Conservation (phyloP, 2,888 invertebrate genomes). For the Cynaeus angustus region DNA sequence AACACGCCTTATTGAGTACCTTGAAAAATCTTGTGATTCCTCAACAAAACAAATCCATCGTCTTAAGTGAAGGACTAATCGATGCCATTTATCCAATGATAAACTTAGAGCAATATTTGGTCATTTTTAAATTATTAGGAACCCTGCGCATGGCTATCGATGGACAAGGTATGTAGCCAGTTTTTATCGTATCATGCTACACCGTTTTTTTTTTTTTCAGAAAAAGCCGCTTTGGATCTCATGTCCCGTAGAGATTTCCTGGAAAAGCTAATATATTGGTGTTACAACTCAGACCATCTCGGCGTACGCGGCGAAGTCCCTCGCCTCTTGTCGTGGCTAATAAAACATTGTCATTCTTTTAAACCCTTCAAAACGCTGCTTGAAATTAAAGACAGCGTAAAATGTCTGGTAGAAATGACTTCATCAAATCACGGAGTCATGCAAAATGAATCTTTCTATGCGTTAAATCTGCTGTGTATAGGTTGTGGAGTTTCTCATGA, state of each 20-base stretch:
- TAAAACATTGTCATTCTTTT: constrained; percentile 78
- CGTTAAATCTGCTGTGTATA: constrained; percentile 78
- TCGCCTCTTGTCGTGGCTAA: constrained; percentile 85
- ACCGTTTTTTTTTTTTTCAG: constrained; percentile 69
- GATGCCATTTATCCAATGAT: constrained; percentile 83
- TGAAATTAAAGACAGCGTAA: constrained; percentile 80
- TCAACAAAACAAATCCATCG: constrained; percentile 81
- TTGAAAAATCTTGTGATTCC: constrained; percentile 86
- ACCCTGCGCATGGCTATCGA: constrained; percentile 91
- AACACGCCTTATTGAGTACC: constrained; percentile 85
- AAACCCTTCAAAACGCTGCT: constrained; percentile 68
- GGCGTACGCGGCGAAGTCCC: constrained; percentile 90
- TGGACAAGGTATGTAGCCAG: constrained; percentile 78
- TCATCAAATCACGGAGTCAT: constrained; percentile 89
- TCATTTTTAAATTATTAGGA: constrained; percentile 90
- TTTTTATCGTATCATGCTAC: not conserved
- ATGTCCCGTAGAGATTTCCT: constrained; percentile 79
- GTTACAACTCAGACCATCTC: constrained; percentile 83
- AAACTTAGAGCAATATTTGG: constrained; percentile 81
- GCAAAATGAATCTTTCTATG: constrained; percentile 88
- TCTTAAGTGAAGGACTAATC: constrained; percentile 83
- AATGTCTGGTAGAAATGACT: constrained; percentile 87
- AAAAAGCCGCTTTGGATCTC: constrained; percentile 80
- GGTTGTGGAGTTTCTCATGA: constrained; percentile 57
- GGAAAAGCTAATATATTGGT: constrained; percentile 83